Conservation (phyloP, 1,140 invertebrate genomes). For the Hypsibius dujardini region DNA sequence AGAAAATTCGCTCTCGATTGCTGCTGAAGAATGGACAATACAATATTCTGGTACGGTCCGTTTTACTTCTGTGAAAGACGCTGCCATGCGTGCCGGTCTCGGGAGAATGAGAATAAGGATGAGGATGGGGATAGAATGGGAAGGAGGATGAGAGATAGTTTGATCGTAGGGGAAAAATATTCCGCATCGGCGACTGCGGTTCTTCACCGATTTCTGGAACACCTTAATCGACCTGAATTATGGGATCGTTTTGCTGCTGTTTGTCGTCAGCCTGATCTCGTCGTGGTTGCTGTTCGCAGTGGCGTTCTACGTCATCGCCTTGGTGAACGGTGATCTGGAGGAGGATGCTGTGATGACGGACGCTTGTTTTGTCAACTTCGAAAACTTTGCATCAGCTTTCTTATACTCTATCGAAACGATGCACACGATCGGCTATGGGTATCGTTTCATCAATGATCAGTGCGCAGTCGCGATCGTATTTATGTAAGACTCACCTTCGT, state of each 20-base stretch:
- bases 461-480: neutral
- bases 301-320: neutral
- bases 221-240: constrained; percentile 6
- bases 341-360: neutral
- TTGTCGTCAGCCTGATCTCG: neutral
- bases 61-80: neutral
- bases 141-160: neutral
- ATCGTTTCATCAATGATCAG: neutral
- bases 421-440: constrained; percentile 55
- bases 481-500: too few relatives aligned
- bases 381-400: constrained; percentile 66
- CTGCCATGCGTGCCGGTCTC: too few relatives aligned
- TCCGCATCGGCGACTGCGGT: neutral
- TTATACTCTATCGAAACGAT: constrained; percentile 80
- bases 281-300: constrained; percentile 4
- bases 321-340: neutral
- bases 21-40: neutral
- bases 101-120: neutral
- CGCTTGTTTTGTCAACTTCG: constrained; percentile 37
- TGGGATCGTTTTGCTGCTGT: neutral
- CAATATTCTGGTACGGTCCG: neutral
- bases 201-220: constrained; percentile 12
- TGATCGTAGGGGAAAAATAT: constrained; percentile 2
- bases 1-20: neutral
- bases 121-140: neutral